A percentile compares a stretch with the other conserved stretches of the same genome.
Conservation (phyloP, 2,113 vertebrate species). For the Ctenomys sociabilis region DNA sequence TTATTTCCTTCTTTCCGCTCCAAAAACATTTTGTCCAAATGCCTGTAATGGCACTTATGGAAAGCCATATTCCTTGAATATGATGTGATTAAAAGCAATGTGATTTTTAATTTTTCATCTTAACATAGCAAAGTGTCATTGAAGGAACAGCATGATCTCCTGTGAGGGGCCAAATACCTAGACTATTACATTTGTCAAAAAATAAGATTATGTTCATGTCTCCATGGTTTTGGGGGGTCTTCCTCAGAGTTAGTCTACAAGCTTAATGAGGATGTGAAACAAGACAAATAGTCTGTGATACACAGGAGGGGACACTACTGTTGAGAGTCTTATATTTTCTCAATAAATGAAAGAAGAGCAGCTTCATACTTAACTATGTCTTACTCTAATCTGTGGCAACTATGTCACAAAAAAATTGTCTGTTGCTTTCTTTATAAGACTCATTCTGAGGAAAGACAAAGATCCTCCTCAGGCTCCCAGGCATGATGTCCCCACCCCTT, state of each 20-base stretch:
- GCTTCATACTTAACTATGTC: constrained; percentile 14
- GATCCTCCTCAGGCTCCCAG: not conserved
- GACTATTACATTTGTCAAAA: not conserved
- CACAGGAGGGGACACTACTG: not conserved
- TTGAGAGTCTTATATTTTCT: not conserved
- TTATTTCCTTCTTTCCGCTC: constrained; percentile 42
- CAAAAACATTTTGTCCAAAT: constrained; percentile 23
- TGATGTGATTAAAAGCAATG: constrained; percentile 26
- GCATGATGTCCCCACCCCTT: not conserved
- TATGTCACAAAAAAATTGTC: not conserved
- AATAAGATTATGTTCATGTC: not conserved
- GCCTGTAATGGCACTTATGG: not conserved
- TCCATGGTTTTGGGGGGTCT: not conserved
- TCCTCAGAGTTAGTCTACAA: not conserved
- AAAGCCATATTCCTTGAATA: not conserved
- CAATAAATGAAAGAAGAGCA: not conserved
- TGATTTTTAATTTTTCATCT: constrained; percentile 42
- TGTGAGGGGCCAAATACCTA: not conserved
- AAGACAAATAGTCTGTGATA: not conserved
- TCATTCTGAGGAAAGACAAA: constrained; percentile 29
- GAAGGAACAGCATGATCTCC: not conserved
- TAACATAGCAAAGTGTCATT: not conserved
- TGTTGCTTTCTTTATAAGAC: not conserved
- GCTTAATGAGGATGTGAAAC: not conserved
- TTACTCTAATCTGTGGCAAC: not conserved